phyloP scores from a whole-genome alignment of 2,113 vertebrate species.

The Lepus europaeus region DNA sequence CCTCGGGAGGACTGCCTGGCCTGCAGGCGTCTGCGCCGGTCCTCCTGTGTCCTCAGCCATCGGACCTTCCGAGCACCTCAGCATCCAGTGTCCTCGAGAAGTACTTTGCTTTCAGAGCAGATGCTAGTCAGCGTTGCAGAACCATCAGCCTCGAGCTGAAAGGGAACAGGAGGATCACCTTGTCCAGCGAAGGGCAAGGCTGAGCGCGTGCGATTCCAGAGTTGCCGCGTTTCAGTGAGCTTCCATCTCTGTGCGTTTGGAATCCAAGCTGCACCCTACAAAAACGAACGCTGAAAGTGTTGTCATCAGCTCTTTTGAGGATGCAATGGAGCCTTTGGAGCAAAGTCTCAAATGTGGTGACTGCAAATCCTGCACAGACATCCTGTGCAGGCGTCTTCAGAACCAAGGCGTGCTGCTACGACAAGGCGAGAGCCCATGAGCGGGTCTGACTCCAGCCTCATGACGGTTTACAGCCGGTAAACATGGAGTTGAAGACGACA shows the following conservation, averaged over 20 bases:
- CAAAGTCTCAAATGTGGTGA: neutral
- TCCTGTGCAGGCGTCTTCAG: neutral
- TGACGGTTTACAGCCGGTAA: neutral
- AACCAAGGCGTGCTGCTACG: neutral
- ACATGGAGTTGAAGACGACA: neutral
- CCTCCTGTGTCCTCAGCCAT: neutral
- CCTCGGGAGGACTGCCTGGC: no score
- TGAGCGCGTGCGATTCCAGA: no score
- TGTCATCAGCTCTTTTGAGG: neutral
- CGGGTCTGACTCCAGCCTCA: neutral
- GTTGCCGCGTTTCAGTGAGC: neutral
- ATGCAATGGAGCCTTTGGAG: neutral
- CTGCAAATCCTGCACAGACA: rapidly evolving
- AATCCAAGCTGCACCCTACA: neutral
- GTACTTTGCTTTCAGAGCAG: neutral
- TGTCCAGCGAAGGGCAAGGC: rapidly evolving
- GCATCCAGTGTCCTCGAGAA: neutral
- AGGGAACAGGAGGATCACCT: neutral
- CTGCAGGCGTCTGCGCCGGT: no score
- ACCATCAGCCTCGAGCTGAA: neutral
- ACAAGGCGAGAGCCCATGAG: rapidly evolving
- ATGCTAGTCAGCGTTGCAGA: neutral
- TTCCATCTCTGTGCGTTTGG: no score
- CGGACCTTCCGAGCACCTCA: rapidly evolving
- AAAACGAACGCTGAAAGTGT: neutral